phyloP scores from a whole-genome alignment of 2,888 invertebrate genomes.

The Embidobia sp. region DNA sequence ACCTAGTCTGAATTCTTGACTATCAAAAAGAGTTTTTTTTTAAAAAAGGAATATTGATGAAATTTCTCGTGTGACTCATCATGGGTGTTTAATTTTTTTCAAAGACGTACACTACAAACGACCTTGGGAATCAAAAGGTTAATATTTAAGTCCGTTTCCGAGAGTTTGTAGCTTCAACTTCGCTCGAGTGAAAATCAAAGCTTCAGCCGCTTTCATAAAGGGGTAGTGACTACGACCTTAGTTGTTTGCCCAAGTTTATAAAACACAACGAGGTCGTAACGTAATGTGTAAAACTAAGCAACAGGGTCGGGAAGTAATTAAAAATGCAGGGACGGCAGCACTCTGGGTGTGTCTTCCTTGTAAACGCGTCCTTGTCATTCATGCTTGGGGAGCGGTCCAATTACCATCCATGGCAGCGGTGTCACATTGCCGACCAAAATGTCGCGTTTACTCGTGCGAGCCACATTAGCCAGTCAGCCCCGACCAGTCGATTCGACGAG shows the following conservation, averaged over 20 bases:
- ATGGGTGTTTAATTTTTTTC: too few relatives aligned
- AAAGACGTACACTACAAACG: too few relatives aligned
- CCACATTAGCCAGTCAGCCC: constrained; percentile 68
- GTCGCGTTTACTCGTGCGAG: constrained; percentile 64
- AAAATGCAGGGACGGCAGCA: constrained; percentile 37
- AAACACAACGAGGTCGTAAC: constrained; percentile 17
- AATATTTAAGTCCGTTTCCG: constrained; percentile 11
- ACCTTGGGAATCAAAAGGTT: background rate
- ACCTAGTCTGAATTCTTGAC: too few relatives aligned
- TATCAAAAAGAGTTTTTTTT: too few relatives aligned
- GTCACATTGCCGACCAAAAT: constrained; percentile 57
- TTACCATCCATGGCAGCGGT: constrained; percentile 66
- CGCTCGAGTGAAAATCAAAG: constrained; percentile 27
- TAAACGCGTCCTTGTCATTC: constrained; percentile 32
- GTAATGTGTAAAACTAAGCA: constrained; percentile 33
- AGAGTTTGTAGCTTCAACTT: constrained; percentile 4
- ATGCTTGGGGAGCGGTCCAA: constrained; percentile 60
- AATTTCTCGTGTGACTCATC: too few relatives aligned
- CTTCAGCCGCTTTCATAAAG: constrained; percentile 9
- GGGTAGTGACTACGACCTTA: constrained; percentile 16
- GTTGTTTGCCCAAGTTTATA: constrained; percentile 26
- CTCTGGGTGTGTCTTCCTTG: constrained; percentile 50
- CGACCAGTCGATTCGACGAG: constrained; percentile 67
- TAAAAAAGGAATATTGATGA: too few relatives aligned
- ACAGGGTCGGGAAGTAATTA: constrained; percentile 37